Evolutionary conservation across 2,797 vertebrate species (phyloP), one percentile per base, ranked within the genome.

Genomic region (Percopsis omiscomaycus): DNA sequence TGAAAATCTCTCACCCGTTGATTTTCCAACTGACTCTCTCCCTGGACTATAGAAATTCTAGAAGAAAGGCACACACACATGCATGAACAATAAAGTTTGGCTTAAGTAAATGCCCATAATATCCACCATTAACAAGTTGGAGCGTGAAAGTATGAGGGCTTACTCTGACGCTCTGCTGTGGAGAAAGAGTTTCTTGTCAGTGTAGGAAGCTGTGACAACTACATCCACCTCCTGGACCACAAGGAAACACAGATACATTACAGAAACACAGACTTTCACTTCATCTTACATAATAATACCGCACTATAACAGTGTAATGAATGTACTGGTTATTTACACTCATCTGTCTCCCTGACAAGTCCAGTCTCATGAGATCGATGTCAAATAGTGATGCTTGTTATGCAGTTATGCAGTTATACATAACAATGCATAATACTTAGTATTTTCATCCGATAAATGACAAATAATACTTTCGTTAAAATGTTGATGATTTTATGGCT

Each of bases 151-250:
- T 14, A 3, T 29, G 53, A 13, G 53, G 0, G 88, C 94, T 66
- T 52, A 95, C 95, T 86, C 61, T 77, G 78, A 59, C 0, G 55
- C 2, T 6, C 32, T 81, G 22, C 86, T 81, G 0, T 83, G 86
- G 64, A 95, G 84, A 52, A 78, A 71, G 10, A 95, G 82, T 53
- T 91, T 94, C 84, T 94, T 95, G 47, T 94, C 82, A 0, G 52
- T 81, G 6, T 94, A 96, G 42, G 89, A 91, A 22, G 91, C 89
- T 37, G 78, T 87, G 67, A 94, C n/a, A 0, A 87, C 76, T 0
- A 92, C 73, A 0, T 13, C 68, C 59, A 92, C 65, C 14, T 89
- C 86, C 95, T 95, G 29, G 14, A 73, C 12, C 64, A 3, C 1
- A 46, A 29, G 10, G 48, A 61, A 52, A 55, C 64, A 78, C 9